A percentile compares a stretch with the other conserved stretches of the same genome.
Evolutionary conservation across 2,113 vertebrate genomes (phyloP).

Genomic region (Antechinus stuartii): DNA sequence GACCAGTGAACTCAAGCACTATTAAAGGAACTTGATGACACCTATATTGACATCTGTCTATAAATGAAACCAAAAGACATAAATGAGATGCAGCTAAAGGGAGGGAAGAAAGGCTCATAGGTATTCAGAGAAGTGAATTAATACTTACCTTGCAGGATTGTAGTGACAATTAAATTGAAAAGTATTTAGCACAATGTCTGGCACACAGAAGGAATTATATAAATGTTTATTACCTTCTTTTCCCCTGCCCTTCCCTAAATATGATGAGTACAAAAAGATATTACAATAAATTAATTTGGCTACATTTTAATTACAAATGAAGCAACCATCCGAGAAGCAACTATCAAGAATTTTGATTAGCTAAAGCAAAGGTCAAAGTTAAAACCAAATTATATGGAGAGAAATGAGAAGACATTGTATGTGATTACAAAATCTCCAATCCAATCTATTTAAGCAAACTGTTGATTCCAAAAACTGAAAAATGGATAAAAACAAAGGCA

Average conservation of each 20-base stretch:
- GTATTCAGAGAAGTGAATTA: not conserved
- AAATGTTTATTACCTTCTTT: not conserved
- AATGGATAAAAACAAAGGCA: not conserved
- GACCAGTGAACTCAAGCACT: not conserved
- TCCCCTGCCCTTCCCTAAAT: not conserved
- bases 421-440: not conserved
- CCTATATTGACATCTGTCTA: not conserved
- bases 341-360: not conserved
- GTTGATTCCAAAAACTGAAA: not conserved
- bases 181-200: not conserved
- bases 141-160: too few relatives aligned
- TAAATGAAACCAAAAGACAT: not conserved
- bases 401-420: not conserved
- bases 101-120: not conserved
- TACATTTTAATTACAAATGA: not conserved
- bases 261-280: not conserved
- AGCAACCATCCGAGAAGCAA: not conserved
- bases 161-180: not conserved
- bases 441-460: not conserved
- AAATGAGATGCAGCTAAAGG: not conserved
- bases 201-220: not conserved
- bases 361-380: not conserved
- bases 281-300: not conserved
- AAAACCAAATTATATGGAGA: not conserved
- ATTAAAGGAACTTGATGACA: not conserved